Conservation (phyloP, 2,797 vertebrate species). For the Phrynocephalus forsythii region DNA sequence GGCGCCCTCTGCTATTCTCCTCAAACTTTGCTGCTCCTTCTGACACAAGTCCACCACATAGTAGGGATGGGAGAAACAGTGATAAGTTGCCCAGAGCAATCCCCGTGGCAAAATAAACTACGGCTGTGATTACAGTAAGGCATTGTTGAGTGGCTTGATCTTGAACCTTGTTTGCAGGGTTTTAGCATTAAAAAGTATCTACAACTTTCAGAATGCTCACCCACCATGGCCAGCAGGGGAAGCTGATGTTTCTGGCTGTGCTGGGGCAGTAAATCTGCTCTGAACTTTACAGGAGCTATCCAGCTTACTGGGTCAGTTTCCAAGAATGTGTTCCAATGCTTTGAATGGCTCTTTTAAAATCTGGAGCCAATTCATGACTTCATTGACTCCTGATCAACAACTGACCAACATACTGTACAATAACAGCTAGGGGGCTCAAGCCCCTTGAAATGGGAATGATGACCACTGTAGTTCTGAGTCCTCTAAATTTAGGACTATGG, state of each 20-base stretch:
- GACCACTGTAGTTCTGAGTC: too few relatives aligned
- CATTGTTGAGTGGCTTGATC: not conserved
- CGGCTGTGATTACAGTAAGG: not conserved
- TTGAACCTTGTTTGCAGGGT: not conserved
- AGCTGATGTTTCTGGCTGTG: not conserved
- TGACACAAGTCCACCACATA: not conserved
- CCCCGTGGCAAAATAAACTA: not conserved
- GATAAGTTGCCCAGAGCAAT: not conserved
- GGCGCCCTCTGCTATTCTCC: not conserved
- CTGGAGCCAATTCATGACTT: not conserved
- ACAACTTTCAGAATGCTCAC: too few relatives aligned
- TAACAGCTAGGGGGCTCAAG: too few relatives aligned
- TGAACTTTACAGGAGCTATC: not conserved
- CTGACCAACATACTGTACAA: too few relatives aligned
- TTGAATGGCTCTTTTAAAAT: not conserved
- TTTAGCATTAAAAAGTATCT: too few relatives aligned
- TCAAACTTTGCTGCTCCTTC: not conserved
- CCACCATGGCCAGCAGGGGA: not conserved
- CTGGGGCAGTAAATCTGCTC: not conserved
- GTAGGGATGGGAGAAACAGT: not conserved
- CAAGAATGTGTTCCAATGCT: not conserved
- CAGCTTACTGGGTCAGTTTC: too few relatives aligned
- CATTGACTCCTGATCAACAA: not conserved
- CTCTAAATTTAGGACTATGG: not conserved
- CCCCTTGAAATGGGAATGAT: too few relatives aligned